phyloP scores from a whole-genome alignment of 2,888 invertebrate genomes.

The Phytoseiulus persimilis region DNA sequence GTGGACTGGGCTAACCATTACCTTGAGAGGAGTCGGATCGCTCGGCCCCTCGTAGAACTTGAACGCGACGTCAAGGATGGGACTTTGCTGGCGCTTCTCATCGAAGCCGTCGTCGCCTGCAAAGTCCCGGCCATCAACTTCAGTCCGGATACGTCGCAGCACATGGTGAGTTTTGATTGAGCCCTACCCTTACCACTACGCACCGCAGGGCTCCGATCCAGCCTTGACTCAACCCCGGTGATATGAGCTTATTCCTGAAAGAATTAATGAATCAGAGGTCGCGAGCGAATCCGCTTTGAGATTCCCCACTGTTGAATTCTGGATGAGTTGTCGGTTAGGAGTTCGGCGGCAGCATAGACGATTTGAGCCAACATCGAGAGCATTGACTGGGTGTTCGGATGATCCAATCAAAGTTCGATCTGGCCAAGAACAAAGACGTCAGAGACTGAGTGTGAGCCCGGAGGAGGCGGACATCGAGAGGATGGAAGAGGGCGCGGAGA shows the following conservation, averaged over 20 bases:
- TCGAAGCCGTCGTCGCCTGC: conserved; percentile 67
- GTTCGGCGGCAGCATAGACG: not conserved
- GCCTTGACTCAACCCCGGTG: no score
- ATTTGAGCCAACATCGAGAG: not conserved
- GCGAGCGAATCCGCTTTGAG: no score
- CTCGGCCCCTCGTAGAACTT: conserved; percentile 72
- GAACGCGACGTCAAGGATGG: conserved; percentile 88
- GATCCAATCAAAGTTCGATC: not conserved
- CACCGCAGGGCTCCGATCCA: no score
- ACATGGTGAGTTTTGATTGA: conserved; percentile 9
- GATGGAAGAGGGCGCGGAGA: not conserved
- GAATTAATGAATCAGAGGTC: no score
- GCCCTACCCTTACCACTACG: not conserved
- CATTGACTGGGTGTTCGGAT: not conserved
- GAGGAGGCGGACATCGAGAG: not conserved
- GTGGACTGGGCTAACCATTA: conserved; percentile 98
- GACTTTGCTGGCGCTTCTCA: conserved; percentile 78
- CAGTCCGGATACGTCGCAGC: conserved; percentile 23
- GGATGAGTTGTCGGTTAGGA: no score
- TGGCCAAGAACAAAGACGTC: not conserved
- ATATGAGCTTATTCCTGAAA: no score
- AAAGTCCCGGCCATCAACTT: conserved; percentile 33
- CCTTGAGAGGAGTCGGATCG: conserved; percentile 78
- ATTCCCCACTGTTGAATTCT: no score
- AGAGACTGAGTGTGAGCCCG: not conserved